Evolutionary conservation across 2,888 invertebrate species (phyloP).

Genomic region (Trachelus tabidus): DNA sequence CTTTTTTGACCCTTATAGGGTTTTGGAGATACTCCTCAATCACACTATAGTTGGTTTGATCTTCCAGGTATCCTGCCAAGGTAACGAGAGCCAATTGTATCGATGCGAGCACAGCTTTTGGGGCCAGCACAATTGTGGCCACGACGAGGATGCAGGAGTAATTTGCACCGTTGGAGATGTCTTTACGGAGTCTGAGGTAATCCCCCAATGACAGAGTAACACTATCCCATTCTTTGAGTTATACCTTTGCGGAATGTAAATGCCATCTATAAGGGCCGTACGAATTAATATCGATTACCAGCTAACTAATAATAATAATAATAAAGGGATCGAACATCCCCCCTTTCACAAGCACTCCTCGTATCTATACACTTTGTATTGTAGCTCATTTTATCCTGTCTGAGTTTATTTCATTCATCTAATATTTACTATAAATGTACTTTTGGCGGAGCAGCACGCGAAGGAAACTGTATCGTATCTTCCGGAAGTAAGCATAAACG

Average conservation of each 20-base stretch:
- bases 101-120: constrained; percentile 75
- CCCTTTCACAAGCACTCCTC: too few relatives aligned
- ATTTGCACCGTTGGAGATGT: constrained; percentile 57
- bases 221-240: neutral
- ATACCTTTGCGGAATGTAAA: neutral
- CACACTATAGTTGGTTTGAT: too few relatives aligned
- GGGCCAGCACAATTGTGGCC: constrained; percentile 79
- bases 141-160: constrained; percentile 79
- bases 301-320: too few relatives aligned
- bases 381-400: neutral
- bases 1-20: neutral
- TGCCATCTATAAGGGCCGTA: too few relatives aligned
- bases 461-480: constrained; percentile 20
- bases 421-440: too few relatives aligned
- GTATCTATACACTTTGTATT: neutral
- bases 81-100: constrained; percentile 74
- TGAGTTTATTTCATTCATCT: neutral
- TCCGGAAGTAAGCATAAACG: constrained; percentile 40
- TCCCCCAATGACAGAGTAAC: neutral
- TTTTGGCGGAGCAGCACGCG: neutral
- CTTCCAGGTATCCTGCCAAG: constrained; percentile 70
- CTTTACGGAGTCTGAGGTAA: constrained; percentile 50
- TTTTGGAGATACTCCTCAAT: neutral
- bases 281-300: too few relatives aligned
- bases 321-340: too few relatives aligned